These are phyloP conservation scores for Drosophila vallismaia DNA, from an alignment of 2,888 invertebrate species.

Conservation along the genomic window DNA sequence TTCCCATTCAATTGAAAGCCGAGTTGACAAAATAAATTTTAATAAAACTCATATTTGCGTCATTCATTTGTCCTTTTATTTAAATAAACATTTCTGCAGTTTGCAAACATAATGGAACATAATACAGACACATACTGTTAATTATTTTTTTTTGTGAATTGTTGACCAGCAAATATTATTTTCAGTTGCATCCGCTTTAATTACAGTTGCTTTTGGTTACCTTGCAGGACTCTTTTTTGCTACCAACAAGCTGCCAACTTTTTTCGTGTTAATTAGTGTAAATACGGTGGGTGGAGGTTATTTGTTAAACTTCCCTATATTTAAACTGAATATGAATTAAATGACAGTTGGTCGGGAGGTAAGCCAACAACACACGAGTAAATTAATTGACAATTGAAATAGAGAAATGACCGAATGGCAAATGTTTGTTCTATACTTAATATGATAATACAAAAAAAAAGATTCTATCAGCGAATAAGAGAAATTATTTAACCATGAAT, in stretches of 20 bases:
- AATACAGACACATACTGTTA: slow-evolving; percentile 6
- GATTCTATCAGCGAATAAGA: slow-evolving; percentile 19
- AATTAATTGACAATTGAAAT: slow-evolving; percentile 26
- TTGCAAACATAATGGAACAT: background rate
- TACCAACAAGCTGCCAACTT: slow-evolving; percentile 16
- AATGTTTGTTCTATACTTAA: slow-evolving; percentile 26
- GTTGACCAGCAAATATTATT: slow-evolving; percentile 37
- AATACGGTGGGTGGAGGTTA: slow-evolving; percentile 3
- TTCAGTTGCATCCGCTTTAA: slow-evolving; percentile 30
- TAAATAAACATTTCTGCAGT: slow-evolving; percentile 10
- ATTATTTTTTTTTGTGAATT: slow-evolving; percentile 34
- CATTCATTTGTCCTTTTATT: slow-evolving; percentile 27
- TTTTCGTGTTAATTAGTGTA: slow-evolving; percentile 52
- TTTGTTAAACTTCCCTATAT: slow-evolving; percentile 16
- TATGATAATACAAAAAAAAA: slow-evolving; percentile 19
- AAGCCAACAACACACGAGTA: slow-evolving; percentile 30
- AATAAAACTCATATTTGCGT: slow-evolving; percentile 27
- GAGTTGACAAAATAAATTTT: slow-evolving; percentile 23
- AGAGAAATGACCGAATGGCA: background rate
- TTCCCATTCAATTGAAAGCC: slow-evolving; percentile 2
- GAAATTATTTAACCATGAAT: slow-evolving; percentile 2
- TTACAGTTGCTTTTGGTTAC: slow-evolving; percentile 30
- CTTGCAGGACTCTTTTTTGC: slow-evolving; percentile 8
- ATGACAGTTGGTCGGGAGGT: slow-evolving; percentile 37
- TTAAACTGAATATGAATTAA: slow-evolving; percentile 20